These are phyloP conservation scores for Siniperca obscura DNA, from an alignment of 2,797 vertebrate genomes.

Conservation along the genomic window DNA sequence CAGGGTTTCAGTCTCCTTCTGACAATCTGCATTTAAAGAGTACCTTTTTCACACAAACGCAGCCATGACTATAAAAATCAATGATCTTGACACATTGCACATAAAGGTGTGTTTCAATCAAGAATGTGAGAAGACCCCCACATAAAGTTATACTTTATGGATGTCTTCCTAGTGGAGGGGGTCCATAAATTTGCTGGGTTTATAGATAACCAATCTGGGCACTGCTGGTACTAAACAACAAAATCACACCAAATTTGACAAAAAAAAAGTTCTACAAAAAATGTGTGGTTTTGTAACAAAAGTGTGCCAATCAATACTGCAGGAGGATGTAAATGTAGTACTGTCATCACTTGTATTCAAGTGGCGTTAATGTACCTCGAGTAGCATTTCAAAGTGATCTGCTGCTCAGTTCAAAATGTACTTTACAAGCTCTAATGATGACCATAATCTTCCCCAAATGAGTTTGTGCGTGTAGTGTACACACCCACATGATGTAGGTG, in stretches of 20 bases:
- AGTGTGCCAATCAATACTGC: neutral
- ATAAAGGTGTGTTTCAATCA: constrained; percentile 21
- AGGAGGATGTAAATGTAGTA: neutral
- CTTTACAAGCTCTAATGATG: neutral
- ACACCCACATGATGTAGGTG: neutral
- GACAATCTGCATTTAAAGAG: neutral
- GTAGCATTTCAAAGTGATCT: neutral
- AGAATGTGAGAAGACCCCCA: neutral
- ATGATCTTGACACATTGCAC: neutral
- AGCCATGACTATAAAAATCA: neutral
- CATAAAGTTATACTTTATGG: neutral
- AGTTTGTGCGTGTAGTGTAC: constrained; percentile 1
- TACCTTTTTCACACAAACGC: constrained; percentile 11
- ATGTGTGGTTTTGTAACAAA: neutral
- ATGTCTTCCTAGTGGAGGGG: neutral
- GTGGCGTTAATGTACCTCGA: neutral
- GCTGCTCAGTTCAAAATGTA: neutral
- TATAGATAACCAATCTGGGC: neutral
- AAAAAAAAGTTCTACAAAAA: neutral
- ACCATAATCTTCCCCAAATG: neutral
- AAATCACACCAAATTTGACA: neutral
- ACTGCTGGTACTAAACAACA: neutral
- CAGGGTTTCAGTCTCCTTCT: neutral
- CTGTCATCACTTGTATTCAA: neutral
- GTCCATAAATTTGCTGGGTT: neutral